Percentiles rank a stretch among this genome's conserved stretches.
Conservation (phyloP, 2,797 vertebrate species). For the Sphenopsis melanotis region DNA sequence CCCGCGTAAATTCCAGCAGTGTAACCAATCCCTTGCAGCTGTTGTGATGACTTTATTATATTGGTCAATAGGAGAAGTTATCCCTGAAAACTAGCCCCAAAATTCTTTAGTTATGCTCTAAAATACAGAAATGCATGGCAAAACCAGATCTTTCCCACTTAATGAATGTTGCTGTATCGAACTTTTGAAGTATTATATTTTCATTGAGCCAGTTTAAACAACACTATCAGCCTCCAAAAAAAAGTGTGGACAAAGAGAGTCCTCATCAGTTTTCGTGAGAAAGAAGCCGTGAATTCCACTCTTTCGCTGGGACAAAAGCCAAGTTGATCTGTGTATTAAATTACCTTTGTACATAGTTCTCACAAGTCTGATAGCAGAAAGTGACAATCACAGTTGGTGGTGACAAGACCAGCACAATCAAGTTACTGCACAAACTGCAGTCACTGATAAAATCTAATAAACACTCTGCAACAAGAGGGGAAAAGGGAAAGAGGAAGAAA, state of each 20-base stretch:
- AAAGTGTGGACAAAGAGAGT: background rate
- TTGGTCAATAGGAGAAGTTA: constrained; percentile 38
- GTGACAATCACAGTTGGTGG: background rate
- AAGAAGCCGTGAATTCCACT: constrained; percentile 47
- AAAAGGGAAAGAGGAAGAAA: background rate
- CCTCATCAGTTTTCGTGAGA: constrained; percentile 29
- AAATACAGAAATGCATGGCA: constrained; percentile 21
- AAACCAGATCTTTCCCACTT: constrained; percentile 24
- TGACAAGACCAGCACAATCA: background rate
- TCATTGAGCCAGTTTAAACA: constrained; percentile 1
- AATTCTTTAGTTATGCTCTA: constrained; percentile 61
- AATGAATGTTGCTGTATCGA: constrained; percentile 16
- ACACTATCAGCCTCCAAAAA: background rate
- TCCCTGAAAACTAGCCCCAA: constrained; percentile 1
- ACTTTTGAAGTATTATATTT: constrained; percentile 18
- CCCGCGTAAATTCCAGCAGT: constrained; percentile 71
- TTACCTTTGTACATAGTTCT: background rate
- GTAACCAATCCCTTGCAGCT: constrained; percentile 80
- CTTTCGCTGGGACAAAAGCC: constrained; percentile 22
- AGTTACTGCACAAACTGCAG: background rate
- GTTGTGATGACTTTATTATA: constrained; percentile 80
- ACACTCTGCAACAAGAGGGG: background rate
- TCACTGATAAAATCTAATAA: background rate
- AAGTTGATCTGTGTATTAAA: background rate
- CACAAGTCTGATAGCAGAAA: background rate